phyloP scores from a whole-genome alignment of 2,888 invertebrate species.

The Galerucella pusilla region DNA sequence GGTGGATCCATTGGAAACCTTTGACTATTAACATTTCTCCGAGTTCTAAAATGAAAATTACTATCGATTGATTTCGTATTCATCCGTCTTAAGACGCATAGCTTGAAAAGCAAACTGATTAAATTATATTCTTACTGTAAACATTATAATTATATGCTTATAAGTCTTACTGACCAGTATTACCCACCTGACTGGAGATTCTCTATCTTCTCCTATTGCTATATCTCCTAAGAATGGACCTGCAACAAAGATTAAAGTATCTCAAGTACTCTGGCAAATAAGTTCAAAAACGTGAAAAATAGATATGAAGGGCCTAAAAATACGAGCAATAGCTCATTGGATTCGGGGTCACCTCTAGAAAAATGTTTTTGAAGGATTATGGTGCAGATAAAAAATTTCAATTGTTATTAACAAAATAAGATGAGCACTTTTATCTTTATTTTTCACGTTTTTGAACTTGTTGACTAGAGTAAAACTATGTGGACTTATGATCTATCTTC shows the following conservation, averaged over 20 bases:
- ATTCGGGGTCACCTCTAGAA: too few species aligned
- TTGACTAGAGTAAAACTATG: not conserved
- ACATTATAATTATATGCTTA: not conserved
- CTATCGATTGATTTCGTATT: too few species aligned
- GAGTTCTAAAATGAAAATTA: not conserved
- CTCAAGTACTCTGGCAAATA: not conserved
- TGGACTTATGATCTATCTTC: not conserved
- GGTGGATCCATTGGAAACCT: conserved; percentile 64
- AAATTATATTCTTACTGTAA: not conserved
- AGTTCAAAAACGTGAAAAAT: too few species aligned
- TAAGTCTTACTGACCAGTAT: conserved; percentile 17
- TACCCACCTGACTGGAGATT: conserved; percentile 31
- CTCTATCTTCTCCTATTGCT: conserved; percentile 71
- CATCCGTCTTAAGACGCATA: too few species aligned
- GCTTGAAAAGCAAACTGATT: too few species aligned
- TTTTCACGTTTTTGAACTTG: too few species aligned
- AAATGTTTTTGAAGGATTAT: too few species aligned
- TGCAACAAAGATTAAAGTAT: conserved; percentile 66
- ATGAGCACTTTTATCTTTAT: too few species aligned
- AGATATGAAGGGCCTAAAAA: too few species aligned
- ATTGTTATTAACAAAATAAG: too few species aligned
- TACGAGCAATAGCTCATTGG: too few species aligned
- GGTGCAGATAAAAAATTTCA: too few species aligned
- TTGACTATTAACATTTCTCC: conserved; percentile 14
- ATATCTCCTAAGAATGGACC: conserved; percentile 87